These are phyloP conservation scores for Simalia tracyae DNA, from an alignment of 2,797 vertebrate genomes.

Conservation along the genomic window DNA sequence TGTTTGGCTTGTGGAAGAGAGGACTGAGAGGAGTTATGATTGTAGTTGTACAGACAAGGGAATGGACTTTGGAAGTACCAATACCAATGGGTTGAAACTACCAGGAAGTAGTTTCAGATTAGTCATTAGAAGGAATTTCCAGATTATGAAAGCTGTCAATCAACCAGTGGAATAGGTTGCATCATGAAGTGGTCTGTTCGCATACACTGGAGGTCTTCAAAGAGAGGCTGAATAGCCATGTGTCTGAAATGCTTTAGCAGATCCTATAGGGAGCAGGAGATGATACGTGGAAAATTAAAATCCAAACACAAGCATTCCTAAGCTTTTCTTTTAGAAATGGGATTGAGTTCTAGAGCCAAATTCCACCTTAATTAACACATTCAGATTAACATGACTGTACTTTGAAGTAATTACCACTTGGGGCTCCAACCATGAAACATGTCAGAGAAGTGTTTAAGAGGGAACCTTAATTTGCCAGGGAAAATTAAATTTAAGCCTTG, in stretches of 20 bases:
- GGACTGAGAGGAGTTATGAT: neutral
- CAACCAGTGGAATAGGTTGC: too few species aligned
- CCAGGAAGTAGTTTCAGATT: neutral
- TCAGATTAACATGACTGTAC: neutral
- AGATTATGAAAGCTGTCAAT: too few species aligned
- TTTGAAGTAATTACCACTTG: neutral
- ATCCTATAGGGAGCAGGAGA: too few species aligned
- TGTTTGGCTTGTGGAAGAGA: neutral
- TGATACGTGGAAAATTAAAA: neutral
- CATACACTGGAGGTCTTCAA: too few species aligned
- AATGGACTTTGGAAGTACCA: neutral
- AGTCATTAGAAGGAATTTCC: too few species aligned
- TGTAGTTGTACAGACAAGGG: neutral
- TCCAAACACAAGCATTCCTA: neutral
- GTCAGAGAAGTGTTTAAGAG: neutral
- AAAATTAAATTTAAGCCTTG: neutral
- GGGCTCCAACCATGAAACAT: neutral
- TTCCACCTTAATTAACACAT: neutral
- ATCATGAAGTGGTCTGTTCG: too few species aligned
- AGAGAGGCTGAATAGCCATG: too few species aligned
- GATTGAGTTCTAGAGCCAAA: neutral
- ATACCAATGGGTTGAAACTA: neutral
- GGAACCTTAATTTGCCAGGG: neutral
- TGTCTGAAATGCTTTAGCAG: too few species aligned
- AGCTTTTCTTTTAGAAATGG: neutral